These are phyloP conservation scores for Carterocephalus palaemon DNA, from an alignment of 2,888 invertebrate species.

Conservation along the genomic window DNA sequence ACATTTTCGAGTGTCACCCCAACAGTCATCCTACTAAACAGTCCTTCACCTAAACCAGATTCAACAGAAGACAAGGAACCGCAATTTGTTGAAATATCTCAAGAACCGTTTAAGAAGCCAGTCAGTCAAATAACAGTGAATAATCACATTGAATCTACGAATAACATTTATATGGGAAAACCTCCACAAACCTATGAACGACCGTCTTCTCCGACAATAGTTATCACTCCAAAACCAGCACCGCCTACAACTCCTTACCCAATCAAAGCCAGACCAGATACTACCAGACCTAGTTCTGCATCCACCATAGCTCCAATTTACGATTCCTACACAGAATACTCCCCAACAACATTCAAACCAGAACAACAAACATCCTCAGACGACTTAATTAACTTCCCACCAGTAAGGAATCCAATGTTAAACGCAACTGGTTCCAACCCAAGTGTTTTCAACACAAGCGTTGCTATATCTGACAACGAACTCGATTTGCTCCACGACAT, in stretches of 20 bases:
- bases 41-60: slow-evolving; percentile 53
- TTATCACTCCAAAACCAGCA: slow-evolving; percentile 84
- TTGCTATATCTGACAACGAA: slow-evolving; percentile 76
- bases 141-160: slow-evolving; percentile 80
- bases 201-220: slow-evolving; percentile 78
- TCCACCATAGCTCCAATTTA: slow-evolving; percentile 48
- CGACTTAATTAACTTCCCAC: slow-evolving; percentile 89
- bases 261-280: slow-evolving; percentile 39
- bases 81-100: slow-evolving; percentile 70
- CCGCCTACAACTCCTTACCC: slow-evolving; percentile 61
- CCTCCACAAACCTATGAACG: slow-evolving; percentile 65
- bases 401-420: slow-evolving; percentile 89
- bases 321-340: slow-evolving; percentile 50
- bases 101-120: slow-evolving; percentile 74
- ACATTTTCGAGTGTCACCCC: slow-evolving; percentile 72
- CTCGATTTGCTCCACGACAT: slow-evolving; percentile 72
- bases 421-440: slow-evolving; percentile 82
- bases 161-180: slow-evolving; percentile 68
- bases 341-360: slow-evolving; percentile 56
- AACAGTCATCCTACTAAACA: slow-evolving; percentile 66
- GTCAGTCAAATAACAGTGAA: slow-evolving; percentile 78
- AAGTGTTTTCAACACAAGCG: slow-evolving; percentile 66
- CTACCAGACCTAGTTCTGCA: slow-evolving; percentile 43
- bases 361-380: slow-evolving; percentile 84
- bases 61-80: slow-evolving; percentile 47